Evolutionary conservation across 2,888 invertebrate species (phyloP), one percentile per base, ranked within the genome.

Genomic region (Meiosimyza platycephala): DNA sequence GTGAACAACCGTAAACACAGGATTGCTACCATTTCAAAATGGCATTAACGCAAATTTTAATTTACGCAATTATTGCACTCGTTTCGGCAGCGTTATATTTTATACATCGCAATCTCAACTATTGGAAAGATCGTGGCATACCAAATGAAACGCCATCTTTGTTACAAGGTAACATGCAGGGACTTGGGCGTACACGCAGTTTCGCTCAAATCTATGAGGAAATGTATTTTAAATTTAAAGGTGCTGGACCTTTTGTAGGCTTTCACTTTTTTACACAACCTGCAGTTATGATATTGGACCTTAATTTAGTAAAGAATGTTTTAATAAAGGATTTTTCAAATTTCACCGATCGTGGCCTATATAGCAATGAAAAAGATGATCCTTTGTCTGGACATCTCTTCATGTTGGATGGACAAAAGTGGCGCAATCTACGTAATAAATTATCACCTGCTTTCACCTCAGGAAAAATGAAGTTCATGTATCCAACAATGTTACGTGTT

Each of bases 391-490:
- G 79, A 0, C 84, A 88, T 72, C 72, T 88, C 7, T 83, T 87
- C 69, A 51, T 81, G 3, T 72, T 87, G 28, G 84, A 84, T n/a
- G 89, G 88, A 0, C 74, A 75, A 1, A 78, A 74, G 40, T 90
- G 90, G 90, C 86, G 82, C 74, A 77, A 81, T 0, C 80, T 89
- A 75, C 79, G 89, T 9, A 78, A 84, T 2, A 88, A 88, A 54
- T 75, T 89, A 12, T 85, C 88, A 0, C 86, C 89, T 3, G 87
- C 81, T 0, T 81, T 81, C 72, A 81, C 83, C 7, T 85, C 88
- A 0, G 86, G 88, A 12, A 89, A 88, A 80, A 88, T 89, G 83
- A 88, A 87, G 73, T 81, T 80, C 33, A 88, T 89, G 88, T 85
- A 86, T 76, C 80, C 82, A 7, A 82, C 82, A 0, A 80, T 88